Evolutionary conservation across 2,113 vertebrate genomes (phyloP).

Genomic region (Todiramphus chloris): DNA sequence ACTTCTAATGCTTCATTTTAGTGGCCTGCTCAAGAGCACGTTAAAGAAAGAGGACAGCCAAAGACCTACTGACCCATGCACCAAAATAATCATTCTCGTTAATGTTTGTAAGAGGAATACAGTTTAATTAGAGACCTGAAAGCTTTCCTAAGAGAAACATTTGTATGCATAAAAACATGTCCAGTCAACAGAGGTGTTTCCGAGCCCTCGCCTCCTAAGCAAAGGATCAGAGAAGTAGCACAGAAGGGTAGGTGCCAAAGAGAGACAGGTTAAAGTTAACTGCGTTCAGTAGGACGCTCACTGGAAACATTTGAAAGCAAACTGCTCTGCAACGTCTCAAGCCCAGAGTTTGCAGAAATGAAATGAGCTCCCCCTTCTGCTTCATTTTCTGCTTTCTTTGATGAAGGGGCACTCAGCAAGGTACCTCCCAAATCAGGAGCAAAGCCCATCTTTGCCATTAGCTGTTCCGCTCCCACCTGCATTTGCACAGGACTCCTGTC

Average conservation of each 20-base stretch:
- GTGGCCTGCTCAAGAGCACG: background rate
- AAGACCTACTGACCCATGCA: background rate
- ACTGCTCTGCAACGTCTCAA: background rate
- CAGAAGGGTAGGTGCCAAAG: background rate
- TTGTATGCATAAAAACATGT: fast-evolving
- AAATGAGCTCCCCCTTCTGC: background rate
- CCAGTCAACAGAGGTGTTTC: background rate
- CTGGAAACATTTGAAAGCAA: background rate
- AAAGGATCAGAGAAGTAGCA: background rate
- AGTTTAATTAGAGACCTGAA: background rate
- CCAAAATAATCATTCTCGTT: background rate
- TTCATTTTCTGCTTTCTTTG: background rate
- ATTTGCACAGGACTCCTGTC: background rate
- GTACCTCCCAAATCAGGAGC: background rate
- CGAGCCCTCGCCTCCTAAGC: background rate
- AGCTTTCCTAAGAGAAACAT: background rate
- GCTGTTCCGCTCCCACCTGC: background rate
- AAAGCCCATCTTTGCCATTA: background rate
- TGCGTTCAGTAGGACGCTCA: background rate
- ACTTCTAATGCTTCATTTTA: background rate
- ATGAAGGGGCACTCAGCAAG: background rate
- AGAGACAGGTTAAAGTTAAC: background rate
- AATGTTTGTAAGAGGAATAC: background rate
- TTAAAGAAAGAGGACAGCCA: background rate
- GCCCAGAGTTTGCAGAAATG: background rate